Evolutionary conservation across 1,140 invertebrate species (phyloP).

Genomic region (Bombus difficillimus): DNA sequence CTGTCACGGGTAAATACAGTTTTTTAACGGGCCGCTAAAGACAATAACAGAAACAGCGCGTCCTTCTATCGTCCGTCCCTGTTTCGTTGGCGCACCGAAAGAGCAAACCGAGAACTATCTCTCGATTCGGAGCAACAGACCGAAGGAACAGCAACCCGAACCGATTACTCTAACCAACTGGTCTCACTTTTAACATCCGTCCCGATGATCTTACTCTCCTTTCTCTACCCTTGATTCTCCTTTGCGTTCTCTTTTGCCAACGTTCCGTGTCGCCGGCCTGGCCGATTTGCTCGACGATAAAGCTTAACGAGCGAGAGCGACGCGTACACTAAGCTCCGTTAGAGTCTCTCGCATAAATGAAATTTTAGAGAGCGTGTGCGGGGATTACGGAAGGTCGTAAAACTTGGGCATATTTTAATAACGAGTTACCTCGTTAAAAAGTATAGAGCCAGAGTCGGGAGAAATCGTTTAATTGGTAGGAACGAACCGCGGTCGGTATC

Average conservation of each 20-base stretch:
- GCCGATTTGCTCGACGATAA: slow-evolving; percentile 53
- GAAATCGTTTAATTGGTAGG: background rate
- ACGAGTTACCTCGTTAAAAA: slow-evolving; percentile 6
- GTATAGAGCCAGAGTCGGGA: background rate
- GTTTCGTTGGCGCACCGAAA: too few relatives aligned
- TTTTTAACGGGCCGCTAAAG: slow-evolving; percentile 58
- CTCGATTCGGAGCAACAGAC: background rate
- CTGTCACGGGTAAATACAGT: slow-evolving; percentile 65
- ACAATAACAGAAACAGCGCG: slow-evolving; percentile 64
- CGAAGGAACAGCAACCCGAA: background rate
- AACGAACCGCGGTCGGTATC: background rate
- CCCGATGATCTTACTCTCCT: slow-evolving; percentile 1
- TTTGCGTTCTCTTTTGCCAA: background rate
- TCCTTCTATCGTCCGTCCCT: background rate
- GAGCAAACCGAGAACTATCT: background rate
- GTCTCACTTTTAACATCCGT: slow-evolving; percentile 41
- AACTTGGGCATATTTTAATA: background rate
- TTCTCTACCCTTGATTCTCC: background rate
- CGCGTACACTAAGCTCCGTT: background rate
- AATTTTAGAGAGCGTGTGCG: slow-evolving; percentile 1
- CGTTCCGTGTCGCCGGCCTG: slow-evolving; percentile 5
- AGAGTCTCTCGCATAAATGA: slow-evolving; percentile 9
- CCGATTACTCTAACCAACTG: slow-evolving; percentile 26
- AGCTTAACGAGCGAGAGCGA: slow-evolving; percentile 18
- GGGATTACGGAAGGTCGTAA: slow-evolving; percentile 3